Percentiles rank a stretch among this genome's conserved stretches.
Evolutionary conservation across 1,140 invertebrate species (phyloP).

Genomic region (Drosophila novamexicana): DNA sequence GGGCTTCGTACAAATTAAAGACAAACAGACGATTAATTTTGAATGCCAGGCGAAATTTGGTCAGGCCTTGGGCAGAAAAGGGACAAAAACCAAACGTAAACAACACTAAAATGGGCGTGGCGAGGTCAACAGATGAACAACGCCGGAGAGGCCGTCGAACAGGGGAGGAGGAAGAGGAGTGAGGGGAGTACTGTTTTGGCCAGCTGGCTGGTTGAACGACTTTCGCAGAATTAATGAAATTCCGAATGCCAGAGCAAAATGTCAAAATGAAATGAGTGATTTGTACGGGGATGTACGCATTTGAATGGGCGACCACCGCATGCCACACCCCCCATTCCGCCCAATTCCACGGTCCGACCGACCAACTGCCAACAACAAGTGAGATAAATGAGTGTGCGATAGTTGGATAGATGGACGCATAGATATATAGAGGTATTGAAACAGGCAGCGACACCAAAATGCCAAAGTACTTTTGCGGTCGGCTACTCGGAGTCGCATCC

Average conservation of each 20-base stretch:
- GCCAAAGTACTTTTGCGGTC: constrained; percentile 40
- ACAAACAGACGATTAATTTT: constrained; percentile 51
- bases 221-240: constrained; percentile 52
- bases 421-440: constrained; percentile 15
- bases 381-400: constrained; percentile 28
- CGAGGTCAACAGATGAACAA: constrained; percentile 31
- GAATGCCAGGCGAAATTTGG: constrained; percentile 40
- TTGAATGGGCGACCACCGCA: constrained; percentile 14
- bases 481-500: neutral
- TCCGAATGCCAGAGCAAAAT: constrained; percentile 47
- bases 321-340: neutral
- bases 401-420: constrained; percentile 15
- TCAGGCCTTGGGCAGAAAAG: constrained; percentile 22
- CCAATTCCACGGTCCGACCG: neutral
- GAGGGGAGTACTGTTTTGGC: neutral
- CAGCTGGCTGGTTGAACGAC: neutral
- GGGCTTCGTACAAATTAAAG: constrained; percentile 26
- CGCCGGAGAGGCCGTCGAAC: neutral
- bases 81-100: constrained; percentile 22
- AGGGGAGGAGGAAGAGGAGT: neutral
- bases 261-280: constrained; percentile 55
- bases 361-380: constrained; percentile 23
- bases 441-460: constrained; percentile 32
- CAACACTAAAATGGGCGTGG: constrained; percentile 9
- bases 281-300: constrained; percentile 37